Evolutionary conservation across 2,888 invertebrate species (phyloP), one percentile per base, ranked within the genome.

Genomic region (Ophioninae sp.): DNA sequence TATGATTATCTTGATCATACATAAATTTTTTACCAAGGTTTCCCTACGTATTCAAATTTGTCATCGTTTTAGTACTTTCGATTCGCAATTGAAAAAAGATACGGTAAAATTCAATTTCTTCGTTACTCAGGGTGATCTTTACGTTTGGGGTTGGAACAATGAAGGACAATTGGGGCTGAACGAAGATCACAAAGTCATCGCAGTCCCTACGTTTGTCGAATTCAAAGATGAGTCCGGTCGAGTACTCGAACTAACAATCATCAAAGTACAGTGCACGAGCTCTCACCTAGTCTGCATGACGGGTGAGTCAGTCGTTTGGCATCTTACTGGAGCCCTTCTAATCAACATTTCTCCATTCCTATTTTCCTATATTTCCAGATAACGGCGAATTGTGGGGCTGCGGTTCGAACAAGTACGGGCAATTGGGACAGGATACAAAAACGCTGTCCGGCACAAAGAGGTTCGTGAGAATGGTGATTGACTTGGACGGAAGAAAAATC

Each of bases 131-230:
- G 98, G 97, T 17, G 98, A 98, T 91, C 90, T 98, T 0, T 98
- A 98, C 91, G 94, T 95, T 2, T 98, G 98, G 98, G 98, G 98
- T 8, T 98, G 97, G 96, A 98, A 98, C 93, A 95, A 96, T 84
- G 95, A 95, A 89, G 98, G 98, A 0, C 98, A 98, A 92, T 93
- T 98, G 20, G 98, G 98, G 8, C 92, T 96, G 51, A 89, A 91
- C 8, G 91, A 93, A 82, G 93, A 93, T 81, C 90, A 90, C 56
- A 90, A 92, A 83, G 89, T 94, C 44, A 90, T 94, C 88, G 93
- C 95, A 2, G 89, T 93, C 39, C 93, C 94, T 30, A 93, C 94
- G 86, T 90, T 95, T 5, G 93, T 94, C 59, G 94, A 95, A 88
- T 92, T 93, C 80, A 89, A 90, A 71, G 86, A 91, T 67, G 86